Base-by-base conservation (phyloP, 2,888 invertebrate genomes). In the Drosophila niveifrons region DNA sequence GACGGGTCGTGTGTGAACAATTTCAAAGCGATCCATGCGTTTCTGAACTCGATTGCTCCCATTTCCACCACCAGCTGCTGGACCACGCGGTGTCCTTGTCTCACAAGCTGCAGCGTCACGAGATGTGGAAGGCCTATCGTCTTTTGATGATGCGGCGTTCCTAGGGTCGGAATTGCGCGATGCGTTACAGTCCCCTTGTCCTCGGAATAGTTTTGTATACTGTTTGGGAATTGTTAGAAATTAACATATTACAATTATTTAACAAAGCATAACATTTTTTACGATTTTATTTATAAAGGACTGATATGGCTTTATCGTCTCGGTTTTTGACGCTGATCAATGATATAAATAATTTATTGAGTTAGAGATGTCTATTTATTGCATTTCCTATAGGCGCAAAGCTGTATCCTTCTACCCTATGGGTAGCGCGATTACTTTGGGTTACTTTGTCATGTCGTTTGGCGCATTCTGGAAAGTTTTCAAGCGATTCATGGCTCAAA, bases 1-100 rank as follows among this genome's bases (percentile, higher is more conserved):
- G 9, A 76, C 46, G 0, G 92, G 92, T 53, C 90, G 90, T 3
- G 91, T 90, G 18, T 88, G 81, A 0, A 92, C 89, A 50, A 91
- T 75, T 65, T 91, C 90, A 61, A 76, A 89, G 1, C 68, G 69
- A 46, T 70, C 61, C 11, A 66, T 50, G 28, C 74, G 72, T 15
- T 23, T 41, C 8, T 2, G 23, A 11, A 3, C 28, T 29, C 18
- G 46, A 46, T 9, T 29, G 4, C 34, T 43, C 11, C 23, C 47
- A 15, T 11, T n/a, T 2, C 15, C 23, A 7, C 23, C 34, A 2
- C 15, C 23, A 28, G n/a, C 18, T 11, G 18, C 28, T 43, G 23
- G 9, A 9, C 11, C 44, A 39, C 13, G n/a, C 3, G 13, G 1
- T 7, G 8, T 2, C 8, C 15, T 41, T 7, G 15, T 11, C 39